Conservation (phyloP, 2,797 vertebrate genomes). For the Schizopygopsis pylzovi region DNA sequence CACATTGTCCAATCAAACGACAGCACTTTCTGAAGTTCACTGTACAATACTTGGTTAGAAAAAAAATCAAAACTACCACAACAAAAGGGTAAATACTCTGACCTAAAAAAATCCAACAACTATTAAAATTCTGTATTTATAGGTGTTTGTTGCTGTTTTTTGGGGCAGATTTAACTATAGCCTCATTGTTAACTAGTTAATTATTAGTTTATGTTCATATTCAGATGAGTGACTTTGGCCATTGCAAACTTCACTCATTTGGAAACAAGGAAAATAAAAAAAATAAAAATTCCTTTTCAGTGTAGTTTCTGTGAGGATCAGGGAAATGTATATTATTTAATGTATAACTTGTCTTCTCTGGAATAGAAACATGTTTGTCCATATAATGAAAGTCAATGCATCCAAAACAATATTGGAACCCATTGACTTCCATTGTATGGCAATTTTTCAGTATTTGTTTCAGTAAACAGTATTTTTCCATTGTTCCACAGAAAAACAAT, state of each 20-base stretch:
- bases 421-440: neutral
- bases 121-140: neutral
- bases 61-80: neutral
- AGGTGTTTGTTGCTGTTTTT: neutral
- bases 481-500: neutral
- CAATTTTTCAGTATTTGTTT: neutral
- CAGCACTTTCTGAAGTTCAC: neutral
- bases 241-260: neutral
- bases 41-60: neutral
- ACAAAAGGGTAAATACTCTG: neutral
- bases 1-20: neutral
- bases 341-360: neutral
- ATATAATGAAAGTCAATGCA: neutral
- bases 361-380: neutral
- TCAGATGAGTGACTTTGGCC: neutral
- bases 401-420: neutral
- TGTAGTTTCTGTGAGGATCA: neutral
- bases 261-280: neutral
- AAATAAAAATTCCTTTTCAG: neutral
- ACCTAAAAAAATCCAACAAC: neutral
- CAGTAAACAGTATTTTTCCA: neutral
- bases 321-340: neutral
- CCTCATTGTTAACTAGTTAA: neutral
- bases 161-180: neutral
- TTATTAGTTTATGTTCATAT: neutral